Evolutionary conservation across 35 echinoderm and acorn worm genomes (phyloP).

Genomic region (Ophiothrix spiculata): DNA sequence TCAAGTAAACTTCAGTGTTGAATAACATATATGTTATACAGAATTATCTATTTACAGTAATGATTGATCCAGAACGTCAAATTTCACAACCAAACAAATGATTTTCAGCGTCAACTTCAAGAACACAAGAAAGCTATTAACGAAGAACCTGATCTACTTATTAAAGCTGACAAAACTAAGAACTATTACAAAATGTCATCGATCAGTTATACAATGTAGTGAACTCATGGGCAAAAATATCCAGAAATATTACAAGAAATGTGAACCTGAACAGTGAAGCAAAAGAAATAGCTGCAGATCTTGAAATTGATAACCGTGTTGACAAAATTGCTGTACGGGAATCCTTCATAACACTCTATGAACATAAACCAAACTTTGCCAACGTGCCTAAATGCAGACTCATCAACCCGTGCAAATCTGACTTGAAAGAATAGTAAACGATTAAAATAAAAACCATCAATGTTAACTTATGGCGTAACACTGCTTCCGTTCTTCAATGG

Average conservation of each 20-base stretch:
- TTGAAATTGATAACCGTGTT: background rate
- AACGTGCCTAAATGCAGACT: background rate
- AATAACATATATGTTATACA: too few relatives aligned
- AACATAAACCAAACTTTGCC: background rate
- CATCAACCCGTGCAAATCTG: background rate
- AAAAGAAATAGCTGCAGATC: background rate
- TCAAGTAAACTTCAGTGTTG: too few relatives aligned
- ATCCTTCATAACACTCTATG: background rate
- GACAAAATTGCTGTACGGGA: background rate
- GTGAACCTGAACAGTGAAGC: background rate
- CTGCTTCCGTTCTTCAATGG: constrained; percentile 21
- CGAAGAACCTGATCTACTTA: background rate
- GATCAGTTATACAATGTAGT: too few relatives aligned
- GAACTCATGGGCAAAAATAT: background rate
- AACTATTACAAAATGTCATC: too few relatives aligned
- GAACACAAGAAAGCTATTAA: background rate
- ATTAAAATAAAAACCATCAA: constrained; percentile 1
- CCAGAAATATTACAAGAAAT: background rate
- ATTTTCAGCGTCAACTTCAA: background rate
- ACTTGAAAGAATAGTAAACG: too few relatives aligned
- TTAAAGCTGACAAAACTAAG: background rate
- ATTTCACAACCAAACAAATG: background rate
- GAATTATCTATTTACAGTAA: too few relatives aligned
- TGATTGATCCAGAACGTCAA: background rate
- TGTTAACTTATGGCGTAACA: constrained; percentile 38